A percentile compares a stretch with the other conserved stretches of the same genome.
These are phyloP conservation scores for Drosophila athabasca DNA, from an alignment of 1,140 invertebrate genomes.

Conservation along the genomic window DNA sequence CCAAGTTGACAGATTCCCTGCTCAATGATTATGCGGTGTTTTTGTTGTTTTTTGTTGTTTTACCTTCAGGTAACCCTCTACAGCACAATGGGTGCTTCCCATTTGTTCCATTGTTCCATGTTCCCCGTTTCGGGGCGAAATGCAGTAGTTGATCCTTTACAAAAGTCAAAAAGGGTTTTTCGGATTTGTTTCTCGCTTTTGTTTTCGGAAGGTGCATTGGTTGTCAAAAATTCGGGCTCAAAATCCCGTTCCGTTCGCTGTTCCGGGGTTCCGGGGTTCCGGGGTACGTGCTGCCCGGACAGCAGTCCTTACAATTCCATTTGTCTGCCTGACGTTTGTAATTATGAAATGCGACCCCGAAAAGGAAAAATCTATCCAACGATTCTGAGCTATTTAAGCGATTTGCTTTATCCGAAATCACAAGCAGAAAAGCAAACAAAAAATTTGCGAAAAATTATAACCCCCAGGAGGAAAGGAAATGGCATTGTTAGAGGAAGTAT, in stretches of 20 bases:
- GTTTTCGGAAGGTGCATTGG: slow-evolving; percentile 23
- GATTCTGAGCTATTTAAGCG: slow-evolving; percentile 66
- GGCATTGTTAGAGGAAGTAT: background rate
- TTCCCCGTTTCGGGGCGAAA: background rate
- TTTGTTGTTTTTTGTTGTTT: slow-evolving; percentile 3
- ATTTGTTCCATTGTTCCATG: slow-evolving; percentile 24
- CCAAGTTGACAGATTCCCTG: background rate
- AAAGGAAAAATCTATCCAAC: background rate
- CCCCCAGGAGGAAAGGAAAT: background rate
- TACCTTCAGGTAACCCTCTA: slow-evolving; percentile 19
- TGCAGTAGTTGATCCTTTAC: slow-evolving; percentile 22
- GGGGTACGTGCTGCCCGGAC: slow-evolving; percentile 10
- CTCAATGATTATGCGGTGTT: slow-evolving; percentile 23
- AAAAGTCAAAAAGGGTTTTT: slow-evolving; percentile 64
- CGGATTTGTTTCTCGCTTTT: background rate
- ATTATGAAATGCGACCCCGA: slow-evolving; percentile 49
- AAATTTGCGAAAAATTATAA: slow-evolving; percentile 49
- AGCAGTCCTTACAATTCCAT: slow-evolving; percentile 50
- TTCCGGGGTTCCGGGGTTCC: too few species aligned
- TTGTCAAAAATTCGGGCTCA: slow-evolving; percentile 8
- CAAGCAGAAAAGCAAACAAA: slow-evolving; percentile 64
- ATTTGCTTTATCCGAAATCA: slow-evolving; percentile 69
- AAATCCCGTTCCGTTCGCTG: too few species aligned
- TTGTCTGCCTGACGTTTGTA: slow-evolving; percentile 46
- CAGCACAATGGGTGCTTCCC: slow-evolving; percentile 20